Conservation (phyloP, 2,113 vertebrate genomes). For the Prietella phreatophila region DNA sequence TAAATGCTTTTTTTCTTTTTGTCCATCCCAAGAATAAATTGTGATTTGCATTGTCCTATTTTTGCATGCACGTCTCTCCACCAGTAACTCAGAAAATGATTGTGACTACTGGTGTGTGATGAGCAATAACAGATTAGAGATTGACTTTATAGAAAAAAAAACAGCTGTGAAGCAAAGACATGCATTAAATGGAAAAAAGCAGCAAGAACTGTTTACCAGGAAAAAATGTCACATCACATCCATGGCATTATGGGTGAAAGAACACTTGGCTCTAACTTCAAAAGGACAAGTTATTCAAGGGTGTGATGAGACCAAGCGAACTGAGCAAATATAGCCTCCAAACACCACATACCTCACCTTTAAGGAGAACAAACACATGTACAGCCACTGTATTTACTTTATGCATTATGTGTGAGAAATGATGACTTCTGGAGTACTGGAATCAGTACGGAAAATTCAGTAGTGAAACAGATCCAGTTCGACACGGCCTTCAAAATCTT, state of each 20-base stretch:
- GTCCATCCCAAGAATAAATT: neutral
- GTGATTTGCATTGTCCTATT: slow-evolving; percentile 35
- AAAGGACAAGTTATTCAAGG: slow-evolving; percentile 3
- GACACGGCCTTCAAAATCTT: neutral
- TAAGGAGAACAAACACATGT: neutral
- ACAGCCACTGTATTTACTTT: slow-evolving; percentile 9
- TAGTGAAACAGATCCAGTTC: neutral
- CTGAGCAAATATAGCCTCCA: neutral
- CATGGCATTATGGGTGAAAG: slow-evolving; percentile 6
- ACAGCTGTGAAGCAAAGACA: slow-evolving; percentile 8
- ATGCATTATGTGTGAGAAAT: slow-evolving; percentile 8
- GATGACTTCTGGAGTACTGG: slow-evolving; percentile 8
- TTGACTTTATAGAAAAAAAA: slow-evolving; percentile 29
- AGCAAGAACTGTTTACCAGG: slow-evolving; percentile 13
- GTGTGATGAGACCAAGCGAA: neutral
- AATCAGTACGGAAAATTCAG: neutral
- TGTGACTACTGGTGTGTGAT: slow-evolving; percentile 51
- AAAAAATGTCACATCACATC: slow-evolving; percentile 34
- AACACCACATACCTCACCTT: neutral
- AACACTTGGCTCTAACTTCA: neutral
- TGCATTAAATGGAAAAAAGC: neutral
- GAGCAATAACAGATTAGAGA: slow-evolving; percentile 38
- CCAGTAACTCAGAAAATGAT: slow-evolving; percentile 38
- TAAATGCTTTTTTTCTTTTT: neutral
- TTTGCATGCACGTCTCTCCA: slow-evolving; percentile 13